Percentiles rank a stretch among this genome's conserved stretches.
Evolutionary conservation across 2,113 vertebrate species (phyloP).

Genomic region (Stercorarius parasiticus): DNA sequence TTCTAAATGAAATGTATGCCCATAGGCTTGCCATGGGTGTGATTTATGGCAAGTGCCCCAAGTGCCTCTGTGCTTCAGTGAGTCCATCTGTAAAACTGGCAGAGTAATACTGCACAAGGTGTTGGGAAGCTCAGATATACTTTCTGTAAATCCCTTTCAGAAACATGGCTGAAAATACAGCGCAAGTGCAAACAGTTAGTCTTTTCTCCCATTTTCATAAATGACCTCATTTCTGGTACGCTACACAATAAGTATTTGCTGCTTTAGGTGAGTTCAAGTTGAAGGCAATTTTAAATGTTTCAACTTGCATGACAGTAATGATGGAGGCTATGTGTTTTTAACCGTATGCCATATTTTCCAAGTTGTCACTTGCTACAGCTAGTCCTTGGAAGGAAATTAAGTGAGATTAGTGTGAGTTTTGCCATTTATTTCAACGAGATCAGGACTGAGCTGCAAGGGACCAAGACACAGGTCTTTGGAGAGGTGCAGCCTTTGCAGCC

Average conservation of each 20-base stretch:
- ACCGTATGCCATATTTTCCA: neutral
- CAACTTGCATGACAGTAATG: neutral
- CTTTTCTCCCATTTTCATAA: neutral
- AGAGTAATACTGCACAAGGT: neutral
- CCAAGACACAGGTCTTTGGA: neutral
- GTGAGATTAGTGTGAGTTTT: neutral
- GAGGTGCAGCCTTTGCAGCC: neutral
- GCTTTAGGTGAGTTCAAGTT: neutral
- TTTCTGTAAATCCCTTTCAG: neutral
- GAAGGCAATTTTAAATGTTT: neutral
- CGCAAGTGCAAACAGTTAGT: neutral
- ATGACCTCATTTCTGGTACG: neutral
- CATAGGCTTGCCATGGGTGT: accelerated
- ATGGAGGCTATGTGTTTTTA: neutral
- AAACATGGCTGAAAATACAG: neutral
- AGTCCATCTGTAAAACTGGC: neutral
- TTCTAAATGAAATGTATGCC: accelerated
- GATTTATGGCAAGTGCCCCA: neutral
- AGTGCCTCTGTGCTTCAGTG: neutral
- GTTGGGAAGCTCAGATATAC: neutral
- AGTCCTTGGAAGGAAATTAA: neutral
- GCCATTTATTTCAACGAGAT: neutral
- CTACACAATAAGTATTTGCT: neutral
- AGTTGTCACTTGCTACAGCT: neutral
- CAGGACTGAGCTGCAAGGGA: neutral